Conservation (phyloP, 2,113 vertebrate genomes). For the Vombatus ursinus region DNA sequence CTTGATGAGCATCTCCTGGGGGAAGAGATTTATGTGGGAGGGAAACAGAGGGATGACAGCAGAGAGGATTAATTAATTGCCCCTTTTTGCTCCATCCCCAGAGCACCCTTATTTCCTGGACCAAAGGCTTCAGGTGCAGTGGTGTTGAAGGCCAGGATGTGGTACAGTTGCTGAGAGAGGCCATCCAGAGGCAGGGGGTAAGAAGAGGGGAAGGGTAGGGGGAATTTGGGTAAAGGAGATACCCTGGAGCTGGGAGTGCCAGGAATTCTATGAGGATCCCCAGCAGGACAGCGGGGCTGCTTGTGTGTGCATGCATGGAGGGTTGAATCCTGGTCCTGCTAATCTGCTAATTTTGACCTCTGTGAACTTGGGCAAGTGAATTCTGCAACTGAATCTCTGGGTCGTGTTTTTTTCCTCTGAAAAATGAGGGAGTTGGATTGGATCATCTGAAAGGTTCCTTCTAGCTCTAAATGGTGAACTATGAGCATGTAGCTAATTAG, state of each 20-base stretch:
- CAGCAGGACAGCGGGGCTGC: background rate
- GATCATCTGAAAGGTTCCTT: background rate
- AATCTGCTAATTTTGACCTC: background rate
- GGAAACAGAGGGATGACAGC: background rate
- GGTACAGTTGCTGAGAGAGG: conserved; percentile 85
- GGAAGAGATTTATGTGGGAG: background rate
- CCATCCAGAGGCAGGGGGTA: conserved; percentile 85
- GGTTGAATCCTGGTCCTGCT: background rate
- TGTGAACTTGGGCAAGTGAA: background rate
- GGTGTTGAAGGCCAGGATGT: conserved; percentile 89
- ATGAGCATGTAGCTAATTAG: background rate
- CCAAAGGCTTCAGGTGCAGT: conserved; percentile 89
- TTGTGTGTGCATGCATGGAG: background rate
- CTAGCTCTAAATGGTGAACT: background rate
- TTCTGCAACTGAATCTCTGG: background rate
- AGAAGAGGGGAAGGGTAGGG: conserved; percentile 30
- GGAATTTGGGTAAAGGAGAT: background rate
- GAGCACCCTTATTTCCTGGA: conserved; percentile 91
- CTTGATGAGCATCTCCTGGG: background rate
- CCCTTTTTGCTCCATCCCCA: conserved; percentile 63
- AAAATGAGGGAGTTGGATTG: background rate
- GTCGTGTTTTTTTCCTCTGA: background rate
- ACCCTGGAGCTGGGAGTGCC: background rate
- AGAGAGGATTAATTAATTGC: background rate
- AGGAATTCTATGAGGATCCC: background rate